phyloP scores from a whole-genome alignment of 2,113 vertebrate species.

The Lophochroa leadbeateri region DNA sequence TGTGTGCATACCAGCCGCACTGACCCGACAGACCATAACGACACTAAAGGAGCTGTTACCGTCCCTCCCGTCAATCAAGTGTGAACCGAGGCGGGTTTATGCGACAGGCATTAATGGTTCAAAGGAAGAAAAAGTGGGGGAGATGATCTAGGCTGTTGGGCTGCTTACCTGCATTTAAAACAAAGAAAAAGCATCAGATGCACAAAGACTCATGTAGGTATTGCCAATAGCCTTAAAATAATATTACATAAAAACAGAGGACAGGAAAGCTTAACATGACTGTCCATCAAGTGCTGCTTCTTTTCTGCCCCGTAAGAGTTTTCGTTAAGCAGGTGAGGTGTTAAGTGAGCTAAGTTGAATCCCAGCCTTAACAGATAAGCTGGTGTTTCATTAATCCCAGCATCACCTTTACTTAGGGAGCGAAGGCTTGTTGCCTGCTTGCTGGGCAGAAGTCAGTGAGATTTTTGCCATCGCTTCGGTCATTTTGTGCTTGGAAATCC shows the following conservation, averaged over 20 bases:
- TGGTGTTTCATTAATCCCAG: not conserved
- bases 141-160: not conserved
- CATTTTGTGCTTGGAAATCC: not conserved
- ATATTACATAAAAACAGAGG: not conserved
- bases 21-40: conserved; percentile 28
- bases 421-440: not conserved
- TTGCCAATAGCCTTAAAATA: not conserved
- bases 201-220: not conserved
- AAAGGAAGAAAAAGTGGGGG: not conserved
- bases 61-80: conserved; percentile 28
- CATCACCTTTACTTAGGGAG: not conserved
- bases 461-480: rapidly evolving
- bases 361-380: not conserved
- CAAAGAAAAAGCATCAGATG: not conserved
- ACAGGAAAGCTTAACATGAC: not conserved
- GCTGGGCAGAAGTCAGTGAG: not conserved
- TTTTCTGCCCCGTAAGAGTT: not conserved
- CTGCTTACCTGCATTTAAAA: not conserved
- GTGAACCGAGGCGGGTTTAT: conserved; percentile 19
- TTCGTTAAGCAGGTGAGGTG: not conserved
- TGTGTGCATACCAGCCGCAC: not conserved
- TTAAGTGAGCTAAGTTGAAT: not conserved
- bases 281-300: not conserved
- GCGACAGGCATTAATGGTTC: conserved; percentile 13
- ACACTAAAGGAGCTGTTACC: conserved; percentile 52